phyloP scores from a whole-genome alignment of 2,797 vertebrate genomes.

The Notolabrus celidotus region DNA sequence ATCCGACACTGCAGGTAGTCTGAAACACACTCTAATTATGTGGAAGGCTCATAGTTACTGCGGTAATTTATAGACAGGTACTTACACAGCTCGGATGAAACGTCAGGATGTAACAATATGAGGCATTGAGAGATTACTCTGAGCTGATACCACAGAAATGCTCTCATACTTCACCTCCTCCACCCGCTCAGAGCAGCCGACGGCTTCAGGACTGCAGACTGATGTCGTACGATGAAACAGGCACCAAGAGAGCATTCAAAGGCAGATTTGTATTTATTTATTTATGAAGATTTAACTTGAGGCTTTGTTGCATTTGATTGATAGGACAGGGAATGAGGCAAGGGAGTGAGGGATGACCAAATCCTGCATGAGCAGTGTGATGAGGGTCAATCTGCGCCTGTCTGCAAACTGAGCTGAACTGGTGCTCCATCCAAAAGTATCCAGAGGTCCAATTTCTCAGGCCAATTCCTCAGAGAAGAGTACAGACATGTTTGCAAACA shows the following conservation, averaged over 20 bases:
- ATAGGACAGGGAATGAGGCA: no score
- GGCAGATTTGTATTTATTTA: no score
- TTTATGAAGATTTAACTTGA: no score
- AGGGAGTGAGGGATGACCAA: no score
- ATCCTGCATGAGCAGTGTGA: no score
- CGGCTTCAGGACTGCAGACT: not conserved
- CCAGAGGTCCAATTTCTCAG: no score
- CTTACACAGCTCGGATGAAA: slow-evolving; percentile 20
- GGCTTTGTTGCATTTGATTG: no score
- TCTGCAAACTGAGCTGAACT: no score
- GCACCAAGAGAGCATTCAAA: not conserved
- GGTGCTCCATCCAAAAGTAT: no score
- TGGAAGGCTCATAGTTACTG: slow-evolving; percentile 12
- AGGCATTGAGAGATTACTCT: slow-evolving; percentile 18
- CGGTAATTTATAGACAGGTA: slow-evolving; percentile 16
- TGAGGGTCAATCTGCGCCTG: no score
- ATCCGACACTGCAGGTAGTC: slow-evolving; percentile 10
- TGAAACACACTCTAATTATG: slow-evolving; percentile 24
- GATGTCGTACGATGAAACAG: not conserved
- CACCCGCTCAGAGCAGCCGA: slow-evolving; percentile 3
- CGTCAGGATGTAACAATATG: slow-evolving; percentile 29
- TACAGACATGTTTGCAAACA: no score
- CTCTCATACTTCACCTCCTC: not conserved
- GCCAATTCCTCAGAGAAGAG: no score
- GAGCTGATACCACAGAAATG: not conserved